phyloP scores from a whole-genome alignment of 1,140 invertebrate genomes.

The Drosophila willistoni region DNA sequence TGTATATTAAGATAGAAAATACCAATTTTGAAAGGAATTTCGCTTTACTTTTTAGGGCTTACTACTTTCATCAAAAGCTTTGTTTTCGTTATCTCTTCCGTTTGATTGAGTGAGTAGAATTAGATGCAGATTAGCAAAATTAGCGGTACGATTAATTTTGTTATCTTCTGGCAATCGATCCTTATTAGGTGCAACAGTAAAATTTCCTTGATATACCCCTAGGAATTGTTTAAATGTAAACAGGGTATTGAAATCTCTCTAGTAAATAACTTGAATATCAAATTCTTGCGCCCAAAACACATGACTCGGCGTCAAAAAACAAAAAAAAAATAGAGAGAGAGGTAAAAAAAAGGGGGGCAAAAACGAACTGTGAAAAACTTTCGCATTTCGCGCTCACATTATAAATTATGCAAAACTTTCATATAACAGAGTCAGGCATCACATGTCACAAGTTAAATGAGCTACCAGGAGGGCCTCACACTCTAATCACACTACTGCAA shows the following conservation, averaged over 20 bases:
- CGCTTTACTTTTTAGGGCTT: no score
- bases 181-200: no score
- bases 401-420: slow-evolving; percentile 75
- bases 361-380: slow-evolving; percentile 44
- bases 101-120: no score
- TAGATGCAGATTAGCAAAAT: no score
- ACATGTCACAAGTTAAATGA: slow-evolving; percentile 69
- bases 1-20: no score
- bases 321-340: neutral
- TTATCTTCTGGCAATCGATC: no score
- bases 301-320: neutral
- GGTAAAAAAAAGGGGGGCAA: slow-evolving; percentile 10
- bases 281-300: neutral
- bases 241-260: neutral
- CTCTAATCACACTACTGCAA: neutral
- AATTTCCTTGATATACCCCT: neutral
- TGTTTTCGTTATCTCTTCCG: no score
- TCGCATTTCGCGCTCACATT: slow-evolving; percentile 59
- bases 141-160: no score
- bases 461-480: slow-evolving; percentile 2
- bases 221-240: neutral
- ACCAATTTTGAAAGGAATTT: no score
- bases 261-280: slow-evolving; percentile 5
- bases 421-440: slow-evolving; percentile 60
- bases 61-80: no score